A percentile compares a stretch with the other conserved stretches of the same genome.
Evolutionary conservation across 2,888 invertebrate species (phyloP).

Genomic region (Hyalella azteca): DNA sequence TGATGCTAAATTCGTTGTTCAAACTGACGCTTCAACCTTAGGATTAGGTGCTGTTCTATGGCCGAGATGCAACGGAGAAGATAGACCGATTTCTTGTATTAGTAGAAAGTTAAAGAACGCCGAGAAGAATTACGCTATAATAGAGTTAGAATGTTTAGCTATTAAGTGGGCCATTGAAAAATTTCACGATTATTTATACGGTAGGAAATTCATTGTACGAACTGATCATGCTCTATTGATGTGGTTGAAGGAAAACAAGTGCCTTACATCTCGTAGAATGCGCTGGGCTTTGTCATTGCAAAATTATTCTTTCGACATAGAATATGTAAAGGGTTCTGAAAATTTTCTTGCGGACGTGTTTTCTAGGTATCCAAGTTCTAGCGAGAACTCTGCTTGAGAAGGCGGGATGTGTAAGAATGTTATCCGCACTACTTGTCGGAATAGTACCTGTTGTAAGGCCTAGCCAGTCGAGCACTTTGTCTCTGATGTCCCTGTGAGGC

Average conservation of each 20-base stretch:
- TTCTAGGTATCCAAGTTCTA: not conserved
- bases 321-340: slow-evolving; percentile 7
- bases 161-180: not conserved
- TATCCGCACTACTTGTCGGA: too few relatives aligned
- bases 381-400: not conserved
- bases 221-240: not conserved
- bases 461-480: too few relatives aligned
- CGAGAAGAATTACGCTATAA: not conserved
- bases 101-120: not conserved
- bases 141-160: not conserved
- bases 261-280: not conserved
- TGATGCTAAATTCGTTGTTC: not conserved
- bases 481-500: too few relatives aligned
- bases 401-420: not conserved
- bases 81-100: not conserved
- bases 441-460: too few relatives aligned
- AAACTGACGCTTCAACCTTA: not conserved
- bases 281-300: not conserved
- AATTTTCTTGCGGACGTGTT: not conserved
- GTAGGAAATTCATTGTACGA: not conserved
- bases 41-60: not conserved
- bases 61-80: not conserved
- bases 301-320: not conserved
- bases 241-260: not conserved
- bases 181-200: not conserved